A percentile compares a stretch with the other conserved stretches of the same genome.
Evolutionary conservation across 2,113 vertebrate species (phyloP).

Genomic region (Hydrolagus affinis): DNA sequence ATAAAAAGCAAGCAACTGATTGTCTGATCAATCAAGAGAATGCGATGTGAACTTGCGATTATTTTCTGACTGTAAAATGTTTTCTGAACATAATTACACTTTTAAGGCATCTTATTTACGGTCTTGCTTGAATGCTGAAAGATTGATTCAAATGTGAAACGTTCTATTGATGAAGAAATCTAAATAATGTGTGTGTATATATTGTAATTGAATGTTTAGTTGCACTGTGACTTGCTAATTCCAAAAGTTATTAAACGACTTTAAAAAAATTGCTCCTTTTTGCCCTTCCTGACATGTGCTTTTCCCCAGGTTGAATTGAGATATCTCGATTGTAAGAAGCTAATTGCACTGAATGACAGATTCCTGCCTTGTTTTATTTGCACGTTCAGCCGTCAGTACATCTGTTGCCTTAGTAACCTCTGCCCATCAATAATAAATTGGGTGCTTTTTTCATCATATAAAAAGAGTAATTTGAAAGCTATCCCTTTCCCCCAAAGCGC

Average conservation of each 20-base stretch:
- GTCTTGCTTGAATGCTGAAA: background rate
- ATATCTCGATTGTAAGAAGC: no score
- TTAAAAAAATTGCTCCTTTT: no score
- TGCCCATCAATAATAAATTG: background rate
- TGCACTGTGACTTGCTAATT: background rate
- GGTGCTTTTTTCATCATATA: background rate
- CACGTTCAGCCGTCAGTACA: no score
- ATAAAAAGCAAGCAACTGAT: background rate
- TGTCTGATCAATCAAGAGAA: background rate
- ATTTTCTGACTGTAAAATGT: background rate
- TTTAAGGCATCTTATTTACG: background rate
- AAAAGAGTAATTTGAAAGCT: background rate
- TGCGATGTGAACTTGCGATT: background rate
- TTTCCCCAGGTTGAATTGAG: no score
- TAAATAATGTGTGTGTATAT: background rate
- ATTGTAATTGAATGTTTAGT: conserved; percentile 18
- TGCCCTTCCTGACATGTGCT: no score
- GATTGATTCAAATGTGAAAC: conserved; percentile 17
- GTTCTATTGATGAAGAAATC: background rate
- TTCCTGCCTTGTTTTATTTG: no score
- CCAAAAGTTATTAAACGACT: conserved; percentile 3
- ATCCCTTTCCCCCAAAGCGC: background rate
- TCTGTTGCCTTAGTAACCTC: background rate
- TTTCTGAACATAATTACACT: conserved; percentile 5
- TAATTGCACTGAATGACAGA: no score